Evolutionary conservation across 2,797 vertebrate genomes (phyloP), one percentile per base, ranked within the genome.

Genomic region (Delichon dasypus): DNA sequence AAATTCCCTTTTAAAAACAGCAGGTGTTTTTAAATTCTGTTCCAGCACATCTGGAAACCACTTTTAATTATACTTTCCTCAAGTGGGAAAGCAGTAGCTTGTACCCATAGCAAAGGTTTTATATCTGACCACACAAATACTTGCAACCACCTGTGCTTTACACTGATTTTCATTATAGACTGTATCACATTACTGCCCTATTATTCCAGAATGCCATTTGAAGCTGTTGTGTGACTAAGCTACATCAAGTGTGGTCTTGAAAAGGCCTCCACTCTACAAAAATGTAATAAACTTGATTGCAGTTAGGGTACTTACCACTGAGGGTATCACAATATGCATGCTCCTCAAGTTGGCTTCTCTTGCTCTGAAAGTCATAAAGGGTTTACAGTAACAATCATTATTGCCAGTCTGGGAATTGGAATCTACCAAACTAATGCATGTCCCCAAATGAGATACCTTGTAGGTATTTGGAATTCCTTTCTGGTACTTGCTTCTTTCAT

Each of bases 11-110:
- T 96, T 90, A 34, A 93, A 93, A 95, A 90, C 5, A 51, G 66
- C 88, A 95, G 85, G 90, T 96, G 92, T 38, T 38, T 38, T 38
- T 38, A 38, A 38, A 38, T 38, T 38, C 38, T 91, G 67, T 81
- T 95, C 92, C 87, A 96, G 84, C 79, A 97, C 95, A 98, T 97
- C 97, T 97, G 96, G 96, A 97, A 97, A 96, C 89, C 79, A 85
- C 87, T 96, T 97, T 97, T 96, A 97, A 97, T 97, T 95, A 89
- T 75, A 88, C 40, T 89, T 93, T 89, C 79, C 91, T 97, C 91
- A 96, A 97, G 77, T 66, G 73, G 95, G 79, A 95, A 95, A 84
- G 79, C 54, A 96, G 81, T 93, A 88, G 70, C 81, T 90, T 94
- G 51, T 90, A 92, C 82, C 73, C 94, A 64, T 26, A 77, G 92